Evolutionary conservation across 2,797 vertebrate genomes (phyloP).

Genomic region (Kryptolebias ocellatus): DNA sequence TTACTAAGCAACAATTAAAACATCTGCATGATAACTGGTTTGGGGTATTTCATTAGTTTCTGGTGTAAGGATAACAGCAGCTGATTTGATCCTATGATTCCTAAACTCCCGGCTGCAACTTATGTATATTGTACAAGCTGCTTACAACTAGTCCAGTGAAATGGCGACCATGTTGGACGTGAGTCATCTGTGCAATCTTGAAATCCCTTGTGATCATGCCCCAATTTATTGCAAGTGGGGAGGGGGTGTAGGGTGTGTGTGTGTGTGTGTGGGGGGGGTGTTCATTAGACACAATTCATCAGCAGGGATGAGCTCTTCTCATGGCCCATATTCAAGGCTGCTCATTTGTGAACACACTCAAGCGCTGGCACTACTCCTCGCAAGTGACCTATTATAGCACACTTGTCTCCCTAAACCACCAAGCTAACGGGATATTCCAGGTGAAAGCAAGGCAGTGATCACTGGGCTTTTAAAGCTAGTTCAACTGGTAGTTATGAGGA

Average conservation of each 20-base stretch:
- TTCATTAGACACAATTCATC: conserved; percentile 66
- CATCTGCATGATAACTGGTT: background rate
- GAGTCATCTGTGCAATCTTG: conserved; percentile 37
- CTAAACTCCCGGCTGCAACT: background rate
- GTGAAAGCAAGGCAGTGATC: conserved; percentile 39
- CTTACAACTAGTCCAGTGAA: conserved; percentile 15
- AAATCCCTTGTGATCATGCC: conserved; percentile 44
- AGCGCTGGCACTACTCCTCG: conserved; percentile 22
- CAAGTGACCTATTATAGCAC: conserved; percentile 51
- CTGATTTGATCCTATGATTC: background rate
- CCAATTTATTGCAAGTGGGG: conserved; percentile 51
- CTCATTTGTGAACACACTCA: conserved; percentile 46
- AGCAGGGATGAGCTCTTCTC: conserved; percentile 60
- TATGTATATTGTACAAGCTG: background rate
- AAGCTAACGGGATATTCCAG: conserved; percentile 44
- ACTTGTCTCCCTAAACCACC: conserved; percentile 36
- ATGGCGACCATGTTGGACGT: conserved; percentile 29
- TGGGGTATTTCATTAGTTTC: too few species aligned
- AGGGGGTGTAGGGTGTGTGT: conserved; percentile 22
- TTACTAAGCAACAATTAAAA: background rate
- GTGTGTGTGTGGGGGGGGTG: conserved; percentile 15
- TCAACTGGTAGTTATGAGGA: conserved; percentile 24
- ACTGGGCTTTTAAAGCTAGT: conserved; percentile 36
- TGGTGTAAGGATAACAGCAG: background rate
- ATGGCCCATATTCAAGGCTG: conserved; percentile 57